Percentiles rank a stretch among this genome's conserved stretches.
Conservation (phyloP, 2,113 vertebrate genomes). For the Agapornis roseicollis region DNA sequence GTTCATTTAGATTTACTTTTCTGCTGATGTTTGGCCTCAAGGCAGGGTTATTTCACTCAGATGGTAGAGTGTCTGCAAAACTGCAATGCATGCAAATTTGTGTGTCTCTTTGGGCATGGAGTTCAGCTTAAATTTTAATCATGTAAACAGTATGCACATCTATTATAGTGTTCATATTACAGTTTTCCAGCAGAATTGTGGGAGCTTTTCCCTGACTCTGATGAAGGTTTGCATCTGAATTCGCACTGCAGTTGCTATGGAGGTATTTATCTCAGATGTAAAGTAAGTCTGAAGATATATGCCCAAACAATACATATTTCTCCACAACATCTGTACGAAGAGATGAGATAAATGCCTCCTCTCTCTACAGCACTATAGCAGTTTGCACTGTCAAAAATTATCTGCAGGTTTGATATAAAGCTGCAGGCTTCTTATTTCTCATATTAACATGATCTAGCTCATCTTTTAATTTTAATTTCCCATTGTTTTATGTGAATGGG, state of each 20-base stretch:
- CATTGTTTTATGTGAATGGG: background rate
- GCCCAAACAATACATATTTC: background rate
- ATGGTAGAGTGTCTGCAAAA: background rate
- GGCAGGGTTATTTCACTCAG: conserved; percentile 9
- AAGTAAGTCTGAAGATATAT: background rate
- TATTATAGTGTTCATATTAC: background rate
- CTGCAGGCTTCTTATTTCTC: background rate
- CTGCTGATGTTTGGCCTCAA: background rate
- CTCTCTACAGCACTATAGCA: background rate
- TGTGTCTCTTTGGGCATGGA: background rate
- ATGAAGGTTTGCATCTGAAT: background rate
- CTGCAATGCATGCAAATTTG: background rate
- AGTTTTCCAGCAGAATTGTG: background rate
- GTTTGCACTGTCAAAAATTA: background rate
- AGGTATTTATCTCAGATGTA: background rate
- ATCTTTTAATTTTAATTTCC: background rate
- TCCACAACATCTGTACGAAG: background rate
- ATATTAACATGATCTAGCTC: background rate
- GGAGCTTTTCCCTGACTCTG: background rate
- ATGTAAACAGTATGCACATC: accelerated
- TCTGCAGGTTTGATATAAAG: background rate
- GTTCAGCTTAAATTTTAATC: background rate
- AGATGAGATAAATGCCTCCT: background rate
- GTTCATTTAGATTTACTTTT: conserved; percentile 13
- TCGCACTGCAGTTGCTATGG: accelerated